Conservation (phyloP, 1,140 invertebrate genomes). For the Sitophilus oryzae region DNA sequence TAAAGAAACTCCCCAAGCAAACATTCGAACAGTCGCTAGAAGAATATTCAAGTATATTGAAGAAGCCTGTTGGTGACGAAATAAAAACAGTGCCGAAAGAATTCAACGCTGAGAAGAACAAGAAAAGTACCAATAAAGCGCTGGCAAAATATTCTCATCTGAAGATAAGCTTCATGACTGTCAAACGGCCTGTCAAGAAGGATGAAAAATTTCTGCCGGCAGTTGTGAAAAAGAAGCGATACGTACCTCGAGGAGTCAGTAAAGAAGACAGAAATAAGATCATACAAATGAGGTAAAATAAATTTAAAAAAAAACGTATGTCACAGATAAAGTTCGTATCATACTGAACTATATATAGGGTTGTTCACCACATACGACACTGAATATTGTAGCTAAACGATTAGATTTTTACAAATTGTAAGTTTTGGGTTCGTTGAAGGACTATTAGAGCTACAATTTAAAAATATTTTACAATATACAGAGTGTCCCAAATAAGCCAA, state of each 20-base stretch:
- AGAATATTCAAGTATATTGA: background rate
- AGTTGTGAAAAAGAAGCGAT: background rate
- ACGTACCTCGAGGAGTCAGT: background rate
- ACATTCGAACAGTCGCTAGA: background rate
- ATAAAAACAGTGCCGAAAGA: constrained; percentile 3
- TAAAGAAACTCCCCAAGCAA: constrained; percentile 1
- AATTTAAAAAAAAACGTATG: background rate
- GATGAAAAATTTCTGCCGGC: background rate
- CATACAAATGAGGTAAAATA: background rate
- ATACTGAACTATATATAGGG: background rate
- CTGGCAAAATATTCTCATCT: constrained; percentile 5
- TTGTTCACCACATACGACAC: too few species aligned
- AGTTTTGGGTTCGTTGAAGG: too few species aligned
- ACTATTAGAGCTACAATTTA: too few species aligned
- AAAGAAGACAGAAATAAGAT: background rate
- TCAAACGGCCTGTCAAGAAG: background rate
- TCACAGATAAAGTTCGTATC: background rate
- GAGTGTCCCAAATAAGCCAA: too few species aligned
- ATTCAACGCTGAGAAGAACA: too few species aligned
- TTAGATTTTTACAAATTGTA: too few species aligned
- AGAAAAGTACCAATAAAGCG: background rate
- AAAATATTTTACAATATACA: too few species aligned
- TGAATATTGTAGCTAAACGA: too few species aligned
- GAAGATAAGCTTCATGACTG: constrained; percentile 4
- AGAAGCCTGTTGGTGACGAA: constrained; percentile 2